A percentile compares a stretch with the other conserved stretches of the same genome.
Evolutionary conservation across 2,113 vertebrate species (phyloP).

Genomic region (Xiphophorus hellerii): DNA sequence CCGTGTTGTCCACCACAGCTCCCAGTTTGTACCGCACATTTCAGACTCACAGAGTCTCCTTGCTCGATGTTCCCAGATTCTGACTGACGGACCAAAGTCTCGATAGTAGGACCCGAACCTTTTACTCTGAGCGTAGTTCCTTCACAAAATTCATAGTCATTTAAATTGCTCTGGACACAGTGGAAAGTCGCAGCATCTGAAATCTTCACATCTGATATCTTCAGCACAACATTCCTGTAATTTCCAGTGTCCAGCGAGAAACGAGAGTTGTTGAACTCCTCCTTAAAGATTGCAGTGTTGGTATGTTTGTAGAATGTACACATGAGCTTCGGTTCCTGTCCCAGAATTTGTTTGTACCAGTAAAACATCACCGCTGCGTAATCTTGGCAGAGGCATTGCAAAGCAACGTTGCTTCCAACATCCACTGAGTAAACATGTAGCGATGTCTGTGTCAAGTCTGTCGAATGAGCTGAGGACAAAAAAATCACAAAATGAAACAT

Average conservation of each 20-base stretch:
- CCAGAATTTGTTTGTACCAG: slow-evolving; percentile 61
- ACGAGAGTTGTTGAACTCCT: slow-evolving; percentile 37
- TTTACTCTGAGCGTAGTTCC: slow-evolving; percentile 15
- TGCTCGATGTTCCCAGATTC: slow-evolving; percentile 16
- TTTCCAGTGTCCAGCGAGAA: slow-evolving; percentile 17
- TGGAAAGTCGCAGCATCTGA: slow-evolving; percentile 64
- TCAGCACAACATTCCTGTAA: slow-evolving; percentile 20
- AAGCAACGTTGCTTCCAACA: slow-evolving; percentile 18
- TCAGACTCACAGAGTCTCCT: slow-evolving; percentile 54
- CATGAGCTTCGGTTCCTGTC: slow-evolving; percentile 39
- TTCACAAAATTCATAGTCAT: slow-evolving; percentile 6
- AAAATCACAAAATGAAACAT: not conserved
- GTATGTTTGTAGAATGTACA: slow-evolving; percentile 8
- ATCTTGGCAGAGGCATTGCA: slow-evolving; percentile 20
- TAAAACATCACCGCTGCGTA: not conserved
- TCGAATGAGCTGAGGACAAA: not conserved
- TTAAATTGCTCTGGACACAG: not conserved
- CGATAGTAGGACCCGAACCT: not conserved
- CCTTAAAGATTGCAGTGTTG: fast-evolving
- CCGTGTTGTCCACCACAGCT: slow-evolving; percentile 51
- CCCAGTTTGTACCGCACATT: slow-evolving; percentile 47
- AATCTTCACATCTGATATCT: slow-evolving; percentile 10
- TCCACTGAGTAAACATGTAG: slow-evolving; percentile 1
- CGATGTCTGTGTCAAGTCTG: not conserved
- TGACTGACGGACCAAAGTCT: slow-evolving; percentile 34